phyloP scores from a whole-genome alignment of 2,797 vertebrate species.

The Fratercula arctica region DNA sequence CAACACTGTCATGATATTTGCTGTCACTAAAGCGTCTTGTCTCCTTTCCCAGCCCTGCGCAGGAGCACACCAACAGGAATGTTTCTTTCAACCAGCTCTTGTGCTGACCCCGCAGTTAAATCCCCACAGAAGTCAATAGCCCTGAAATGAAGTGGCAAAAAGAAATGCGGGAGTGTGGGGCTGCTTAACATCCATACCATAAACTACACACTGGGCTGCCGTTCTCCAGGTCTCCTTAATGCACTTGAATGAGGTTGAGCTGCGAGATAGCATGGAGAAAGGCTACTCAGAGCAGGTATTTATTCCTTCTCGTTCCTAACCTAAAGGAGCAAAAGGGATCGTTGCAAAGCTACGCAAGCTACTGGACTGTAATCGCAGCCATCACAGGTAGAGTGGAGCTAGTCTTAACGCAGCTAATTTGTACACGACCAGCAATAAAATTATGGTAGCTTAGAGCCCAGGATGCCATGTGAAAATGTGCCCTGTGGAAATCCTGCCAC shows the following conservation, averaged over 20 bases:
- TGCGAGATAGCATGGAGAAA: neutral
- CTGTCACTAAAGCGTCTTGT: neutral
- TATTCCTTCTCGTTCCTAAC: neutral
- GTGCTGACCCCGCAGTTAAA: neutral
- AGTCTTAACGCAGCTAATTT: neutral
- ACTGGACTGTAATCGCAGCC: neutral
- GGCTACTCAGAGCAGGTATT: neutral
- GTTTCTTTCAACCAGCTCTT: neutral
- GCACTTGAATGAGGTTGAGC: neutral
- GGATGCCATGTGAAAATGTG: accelerated
- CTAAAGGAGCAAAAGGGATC: neutral
- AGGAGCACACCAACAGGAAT: neutral
- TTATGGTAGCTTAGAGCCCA: neutral
- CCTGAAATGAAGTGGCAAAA: neutral
- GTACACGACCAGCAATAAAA: neutral
- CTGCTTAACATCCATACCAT: neutral
- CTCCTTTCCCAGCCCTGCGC: neutral
- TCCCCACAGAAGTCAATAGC: neutral
- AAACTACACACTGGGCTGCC: neutral
- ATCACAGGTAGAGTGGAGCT: neutral
- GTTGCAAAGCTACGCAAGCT: neutral
- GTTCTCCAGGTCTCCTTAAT: neutral
- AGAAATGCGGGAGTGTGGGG: neutral
- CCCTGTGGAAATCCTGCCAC: neutral
- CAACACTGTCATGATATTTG: neutral